Conservation (phyloP, 2,797 vertebrate species). For the Spatula clypeata region DNA sequence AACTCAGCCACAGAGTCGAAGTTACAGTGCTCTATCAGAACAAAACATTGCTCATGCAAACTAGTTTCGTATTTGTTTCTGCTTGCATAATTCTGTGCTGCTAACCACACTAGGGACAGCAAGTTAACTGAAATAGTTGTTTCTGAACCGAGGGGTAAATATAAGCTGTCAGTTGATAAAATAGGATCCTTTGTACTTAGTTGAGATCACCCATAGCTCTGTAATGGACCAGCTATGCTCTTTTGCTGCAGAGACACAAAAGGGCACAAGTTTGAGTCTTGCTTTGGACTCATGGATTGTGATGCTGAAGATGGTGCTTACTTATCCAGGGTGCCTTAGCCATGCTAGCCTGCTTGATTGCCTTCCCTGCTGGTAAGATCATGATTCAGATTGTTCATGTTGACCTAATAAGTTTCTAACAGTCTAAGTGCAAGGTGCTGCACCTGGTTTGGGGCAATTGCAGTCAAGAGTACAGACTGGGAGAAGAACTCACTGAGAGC, state of each 20-base stretch:
- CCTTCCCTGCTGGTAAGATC: not conserved
- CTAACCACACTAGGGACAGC: not conserved
- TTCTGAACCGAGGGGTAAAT: not conserved
- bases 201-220: fast-evolving
- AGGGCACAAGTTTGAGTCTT: not conserved
- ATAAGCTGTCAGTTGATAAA: not conserved
- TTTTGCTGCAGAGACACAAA: not conserved
- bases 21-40: not conserved
- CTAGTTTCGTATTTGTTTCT: not conserved
- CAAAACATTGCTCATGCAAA: not conserved
- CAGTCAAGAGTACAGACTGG: no score
- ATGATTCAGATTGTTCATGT: not conserved
- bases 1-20: not conserved
- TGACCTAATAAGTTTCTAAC: no score
- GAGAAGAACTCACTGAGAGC: no score
- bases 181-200: not conserved
- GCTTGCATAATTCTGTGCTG: not conserved
- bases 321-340: not conserved
- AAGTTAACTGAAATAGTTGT: not conserved
- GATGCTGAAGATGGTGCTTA: not conserved
- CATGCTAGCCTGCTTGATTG: not conserved
- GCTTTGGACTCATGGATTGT: fast-evolving
- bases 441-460: no score
- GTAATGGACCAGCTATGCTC: not conserved
- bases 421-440: no score